phyloP scores from a whole-genome alignment of 2,113 vertebrate species.

The Craseonycteris thonglongyai region DNA sequence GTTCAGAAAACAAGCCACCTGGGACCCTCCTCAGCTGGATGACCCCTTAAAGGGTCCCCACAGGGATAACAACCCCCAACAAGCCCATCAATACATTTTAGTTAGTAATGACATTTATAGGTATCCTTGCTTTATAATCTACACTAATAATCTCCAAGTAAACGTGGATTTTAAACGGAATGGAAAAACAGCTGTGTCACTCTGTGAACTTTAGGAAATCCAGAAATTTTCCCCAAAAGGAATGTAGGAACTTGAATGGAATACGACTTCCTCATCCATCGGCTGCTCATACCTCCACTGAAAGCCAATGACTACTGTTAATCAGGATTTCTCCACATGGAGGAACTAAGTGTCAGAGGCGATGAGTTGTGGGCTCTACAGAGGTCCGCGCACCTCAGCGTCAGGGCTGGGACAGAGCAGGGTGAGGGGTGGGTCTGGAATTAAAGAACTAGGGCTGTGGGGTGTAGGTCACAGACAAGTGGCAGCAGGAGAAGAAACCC shows the following conservation, averaged over 20 bases:
- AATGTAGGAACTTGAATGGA: neutral
- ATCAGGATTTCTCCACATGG: neutral
- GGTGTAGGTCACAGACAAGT: rapidly evolving
- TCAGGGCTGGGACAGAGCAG: rapidly evolving
- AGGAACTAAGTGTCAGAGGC: neutral
- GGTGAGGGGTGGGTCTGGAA: neutral
- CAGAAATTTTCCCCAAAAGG: neutral
- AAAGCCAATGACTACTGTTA: too few species aligned
- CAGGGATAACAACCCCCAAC: rapidly evolving
- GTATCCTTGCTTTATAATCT: neutral
- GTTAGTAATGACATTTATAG: rapidly evolving
- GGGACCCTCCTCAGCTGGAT: neutral
- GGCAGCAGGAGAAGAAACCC: neutral
- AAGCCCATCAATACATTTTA: rapidly evolving
- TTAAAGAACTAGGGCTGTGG: too few species aligned
- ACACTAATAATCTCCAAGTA: neutral
- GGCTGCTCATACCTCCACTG: rapidly evolving
- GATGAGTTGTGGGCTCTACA: rapidly evolving
- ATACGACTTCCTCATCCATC: rapidly evolving
- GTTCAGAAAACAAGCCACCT: rapidly evolving
- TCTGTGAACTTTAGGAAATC: neutral
- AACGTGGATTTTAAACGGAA: neutral
- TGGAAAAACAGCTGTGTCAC: neutral
- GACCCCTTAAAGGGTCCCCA: neutral
- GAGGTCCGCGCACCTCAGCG: rapidly evolving